Evolutionary conservation across 2,797 vertebrate genomes (phyloP).

Genomic region (Oceanodroma leucorhoa): DNA sequence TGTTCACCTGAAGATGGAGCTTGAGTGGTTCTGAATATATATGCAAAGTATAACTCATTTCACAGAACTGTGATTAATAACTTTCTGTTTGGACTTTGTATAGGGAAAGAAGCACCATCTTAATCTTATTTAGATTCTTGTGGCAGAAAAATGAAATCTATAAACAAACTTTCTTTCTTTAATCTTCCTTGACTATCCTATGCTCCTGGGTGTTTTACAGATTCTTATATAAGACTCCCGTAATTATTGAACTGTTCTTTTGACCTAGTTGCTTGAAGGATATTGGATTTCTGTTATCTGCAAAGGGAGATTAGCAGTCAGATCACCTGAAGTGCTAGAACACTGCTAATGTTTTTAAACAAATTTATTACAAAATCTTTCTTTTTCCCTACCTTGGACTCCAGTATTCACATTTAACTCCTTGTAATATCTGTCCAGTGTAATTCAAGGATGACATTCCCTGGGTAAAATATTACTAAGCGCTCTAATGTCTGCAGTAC

Average conservation of each 20-base stretch:
- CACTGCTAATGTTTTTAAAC: background rate
- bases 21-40: constrained; percentile 35
- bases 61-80: constrained; percentile 1
- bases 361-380: background rate
- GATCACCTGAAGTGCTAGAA: constrained; percentile 42
- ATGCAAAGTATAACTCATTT: background rate
- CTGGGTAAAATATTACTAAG: background rate
- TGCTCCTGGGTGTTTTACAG: constrained; percentile 59
- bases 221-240: constrained; percentile 35
- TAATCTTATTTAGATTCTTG: constrained; percentile 60
- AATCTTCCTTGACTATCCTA: constrained; percentile 33
- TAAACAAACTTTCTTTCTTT: constrained; percentile 67
- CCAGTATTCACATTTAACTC: background rate
- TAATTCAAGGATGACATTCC: background rate
- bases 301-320: constrained; percentile 45
- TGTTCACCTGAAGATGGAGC: constrained; percentile 56
- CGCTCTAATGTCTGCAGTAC: background rate
- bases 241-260: constrained; percentile 62
- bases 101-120: background rate
- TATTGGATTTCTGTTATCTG: constrained; percentile 52
- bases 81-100: background rate
- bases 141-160: constrained; percentile 67
- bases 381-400: background rate
- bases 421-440: background rate
- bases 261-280: constrained; percentile 36